Conservation (phyloP, 2,113 vertebrate genomes). For the Cynoglossus semilaevis region DNA sequence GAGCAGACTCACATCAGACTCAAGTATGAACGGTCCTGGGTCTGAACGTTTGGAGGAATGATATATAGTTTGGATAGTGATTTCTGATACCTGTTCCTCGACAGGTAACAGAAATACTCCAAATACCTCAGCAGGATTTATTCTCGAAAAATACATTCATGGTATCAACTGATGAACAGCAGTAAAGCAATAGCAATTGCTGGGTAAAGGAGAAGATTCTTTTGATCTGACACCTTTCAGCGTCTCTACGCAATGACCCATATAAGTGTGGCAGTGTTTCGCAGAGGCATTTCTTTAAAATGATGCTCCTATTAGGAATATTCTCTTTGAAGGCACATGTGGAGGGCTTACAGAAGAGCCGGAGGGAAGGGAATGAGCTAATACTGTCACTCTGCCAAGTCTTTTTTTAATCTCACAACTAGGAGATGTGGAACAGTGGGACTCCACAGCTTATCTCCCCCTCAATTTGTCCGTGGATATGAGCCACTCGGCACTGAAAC, state of each 20-base stretch:
- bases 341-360: slow-evolving; percentile 45
- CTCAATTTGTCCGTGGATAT: not conserved
- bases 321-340: slow-evolving; percentile 66
- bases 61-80: too few species aligned
- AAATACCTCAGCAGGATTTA: too few species aligned
- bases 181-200: too few species aligned
- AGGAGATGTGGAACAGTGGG: slow-evolving; percentile 29
- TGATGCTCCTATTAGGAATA: slow-evolving; percentile 56
- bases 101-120: too few species aligned
- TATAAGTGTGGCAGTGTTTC: slow-evolving; percentile 67
- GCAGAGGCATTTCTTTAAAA: slow-evolving; percentile 58
- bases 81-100: too few species aligned
- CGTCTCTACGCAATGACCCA: slow-evolving; percentile 64
- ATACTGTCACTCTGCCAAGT: slow-evolving; percentile 51
- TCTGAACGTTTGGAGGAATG: too few species aligned
- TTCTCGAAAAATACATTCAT: too few species aligned
- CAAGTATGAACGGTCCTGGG: too few species aligned
- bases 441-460: slow-evolving; percentile 10
- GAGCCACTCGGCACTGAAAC: slow-evolving; percentile 1
- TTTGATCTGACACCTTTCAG: slow-evolving; percentile 40
- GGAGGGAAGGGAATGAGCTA: slow-evolving; percentile 23
- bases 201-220: slow-evolving; percentile 14
- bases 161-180: too few species aligned
- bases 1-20: too few species aligned
- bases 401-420: slow-evolving; percentile 34